Base-by-base conservation (phyloP, 2,888 invertebrate species). In the Nycteola revayana region DNA sequence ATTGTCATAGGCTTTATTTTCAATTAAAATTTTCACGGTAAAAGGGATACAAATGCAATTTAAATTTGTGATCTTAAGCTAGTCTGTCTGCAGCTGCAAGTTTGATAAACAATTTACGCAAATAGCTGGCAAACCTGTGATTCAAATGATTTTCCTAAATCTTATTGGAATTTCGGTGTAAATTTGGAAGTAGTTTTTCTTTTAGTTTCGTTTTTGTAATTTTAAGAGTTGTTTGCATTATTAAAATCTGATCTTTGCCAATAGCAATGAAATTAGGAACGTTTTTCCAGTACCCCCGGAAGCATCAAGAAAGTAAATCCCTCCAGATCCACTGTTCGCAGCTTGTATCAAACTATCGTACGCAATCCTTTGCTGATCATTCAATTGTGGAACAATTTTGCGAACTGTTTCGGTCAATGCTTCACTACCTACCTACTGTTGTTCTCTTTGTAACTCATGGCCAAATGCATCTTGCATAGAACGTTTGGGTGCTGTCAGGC, bases 341-440 rank as follows among this genome's bases (percentile, higher is more conserved):
- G 45, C 56, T 52, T 60, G 8, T 29, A 57, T 53, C 28, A 61
- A 41, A 36, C 35, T 38, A 7, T 59, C 49, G 41, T 56, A 62
- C 34, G 36, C 57, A 44, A 34, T 33, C 21, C 23, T 61, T 46
- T 59, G 59, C 44, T 63, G 39, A 49, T 48, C 18, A 40, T 58
- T 58, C 9, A 57, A 55, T 28, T 31, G 47, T 7, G 55, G 54
- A 36, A 66, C 43, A 49, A 34, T 63, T 37, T 25, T 53, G 18
- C 33, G 40, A 60, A 62, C 47, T 43, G 33, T 17, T 63, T 60
- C 44, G 25, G 25, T 9, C 33, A 61, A 39, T 40, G 37, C 31
- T 33, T 59, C 33, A 38, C 9, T 25, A 27, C 59, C 49, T n/a
- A n/a, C n/a, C 36, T 59, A 56, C 26, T 50, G 47, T 0, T n/a